Percentiles rank a stretch among this genome's conserved stretches.
Conservation (phyloP, 2,113 vertebrate genomes). For the Bufo gargarizans region DNA sequence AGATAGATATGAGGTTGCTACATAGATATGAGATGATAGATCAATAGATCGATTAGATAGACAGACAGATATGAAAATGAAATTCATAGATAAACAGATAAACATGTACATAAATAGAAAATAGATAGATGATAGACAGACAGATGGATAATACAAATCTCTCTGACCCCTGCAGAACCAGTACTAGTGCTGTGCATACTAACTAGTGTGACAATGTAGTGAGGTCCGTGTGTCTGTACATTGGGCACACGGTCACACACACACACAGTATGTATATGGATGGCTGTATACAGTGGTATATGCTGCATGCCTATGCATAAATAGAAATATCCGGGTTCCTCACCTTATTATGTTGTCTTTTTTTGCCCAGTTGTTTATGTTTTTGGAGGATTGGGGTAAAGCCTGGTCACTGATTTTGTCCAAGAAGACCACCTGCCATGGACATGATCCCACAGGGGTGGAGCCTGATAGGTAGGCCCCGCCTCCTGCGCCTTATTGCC, state of each 20-base stretch:
- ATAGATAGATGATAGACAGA: background rate
- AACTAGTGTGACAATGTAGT: background rate
- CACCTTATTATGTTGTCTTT: slow-evolving; percentile 40
- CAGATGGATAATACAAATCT: background rate
- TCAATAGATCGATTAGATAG: slow-evolving; percentile 3
- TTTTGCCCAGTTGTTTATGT: slow-evolving; percentile 5
- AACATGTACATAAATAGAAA: background rate
- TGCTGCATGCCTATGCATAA: slow-evolving; percentile 7
- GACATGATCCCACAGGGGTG: slow-evolving; percentile 50
- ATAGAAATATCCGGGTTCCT: background rate
- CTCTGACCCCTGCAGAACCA: background rate
- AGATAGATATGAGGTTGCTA: background rate
- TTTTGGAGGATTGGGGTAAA: slow-evolving; percentile 35
- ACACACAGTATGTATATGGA: background rate
- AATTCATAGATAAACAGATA: too few relatives aligned
- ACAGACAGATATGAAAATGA: background rate
- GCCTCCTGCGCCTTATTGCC: slow-evolving; percentile 40
- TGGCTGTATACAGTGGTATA: background rate
- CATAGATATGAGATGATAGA: background rate
- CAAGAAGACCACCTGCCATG: slow-evolving; percentile 46
- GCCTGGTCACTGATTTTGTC: slow-evolving; percentile 50
- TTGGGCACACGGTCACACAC: background rate
- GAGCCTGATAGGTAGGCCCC: slow-evolving; percentile 47
- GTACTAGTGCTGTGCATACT: background rate
- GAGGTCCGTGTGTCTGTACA: background rate